phyloP scores from a whole-genome alignment of 2,888 invertebrate species.

The Acrobasis repandana region DNA sequence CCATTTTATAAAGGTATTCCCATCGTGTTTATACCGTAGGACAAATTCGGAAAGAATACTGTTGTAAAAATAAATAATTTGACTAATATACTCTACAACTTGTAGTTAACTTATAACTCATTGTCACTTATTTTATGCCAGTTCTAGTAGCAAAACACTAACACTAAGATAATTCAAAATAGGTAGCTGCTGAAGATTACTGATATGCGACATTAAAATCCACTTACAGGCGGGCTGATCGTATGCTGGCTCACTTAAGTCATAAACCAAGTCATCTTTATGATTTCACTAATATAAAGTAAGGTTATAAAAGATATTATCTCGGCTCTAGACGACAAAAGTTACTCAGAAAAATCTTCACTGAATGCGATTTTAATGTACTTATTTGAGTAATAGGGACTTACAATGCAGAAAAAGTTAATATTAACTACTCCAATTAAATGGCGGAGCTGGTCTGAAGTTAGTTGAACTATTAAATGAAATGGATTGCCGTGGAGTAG shows the following conservation, averaged over 20 bases:
- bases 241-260: too few relatives aligned
- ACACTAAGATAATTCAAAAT: too few relatives aligned
- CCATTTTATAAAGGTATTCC: slow-evolving; percentile 5
- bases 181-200: too few relatives aligned
- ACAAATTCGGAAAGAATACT: too few relatives aligned
- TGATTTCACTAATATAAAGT: neutral
- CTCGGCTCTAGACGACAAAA: neutral
- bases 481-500: slow-evolving; percentile 12
- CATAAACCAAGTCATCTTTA: too few relatives aligned
- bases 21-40: neutral
- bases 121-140: too few relatives aligned
- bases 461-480: slow-evolving; percentile 11
- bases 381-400: slow-evolving; percentile 2
- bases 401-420: slow-evolving; percentile 3
- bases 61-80: too few relatives aligned
- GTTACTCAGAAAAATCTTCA: neutral
- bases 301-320: neutral
- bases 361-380: neutral
- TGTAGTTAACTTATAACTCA: too few relatives aligned
- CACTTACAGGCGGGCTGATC: too few relatives aligned
- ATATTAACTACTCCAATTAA: slow-evolving; percentile 14
- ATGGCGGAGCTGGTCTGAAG: slow-evolving; percentile 4
- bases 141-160: too few relatives aligned
- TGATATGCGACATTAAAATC: too few relatives aligned
- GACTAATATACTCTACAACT: too few relatives aligned